Evolutionary conservation across 2,113 vertebrate genomes (phyloP).

Genomic region (Odocoileus virginianus): DNA sequence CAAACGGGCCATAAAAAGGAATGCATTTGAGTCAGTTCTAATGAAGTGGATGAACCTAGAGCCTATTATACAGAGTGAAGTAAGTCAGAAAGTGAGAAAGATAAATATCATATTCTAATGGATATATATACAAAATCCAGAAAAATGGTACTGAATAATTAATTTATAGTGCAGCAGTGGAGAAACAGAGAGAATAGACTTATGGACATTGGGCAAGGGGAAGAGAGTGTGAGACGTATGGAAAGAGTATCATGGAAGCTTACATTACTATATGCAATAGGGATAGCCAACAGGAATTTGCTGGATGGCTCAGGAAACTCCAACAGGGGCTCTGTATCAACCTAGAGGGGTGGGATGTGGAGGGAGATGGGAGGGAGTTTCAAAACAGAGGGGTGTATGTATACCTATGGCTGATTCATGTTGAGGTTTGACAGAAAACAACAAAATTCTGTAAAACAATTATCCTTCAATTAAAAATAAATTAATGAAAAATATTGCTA

Average conservation of each 20-base stretch:
- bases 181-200: background rate
- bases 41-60: background rate
- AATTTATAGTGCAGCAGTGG: background rate
- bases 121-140: background rate
- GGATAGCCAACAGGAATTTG: background rate
- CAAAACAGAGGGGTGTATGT: background rate
- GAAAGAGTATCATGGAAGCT: background rate
- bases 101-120: background rate
- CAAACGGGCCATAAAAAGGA: background rate
- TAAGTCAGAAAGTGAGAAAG: background rate
- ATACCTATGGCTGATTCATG: background rate
- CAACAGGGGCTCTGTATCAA: background rate
- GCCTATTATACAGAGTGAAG: background rate
- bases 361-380: background rate
- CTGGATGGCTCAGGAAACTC: background rate
- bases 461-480: background rate
- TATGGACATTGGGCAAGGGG: background rate
- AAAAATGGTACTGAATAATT: background rate
- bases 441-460: background rate
- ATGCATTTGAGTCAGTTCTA: background rate
- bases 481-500: background rate
- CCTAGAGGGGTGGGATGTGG: background rate
- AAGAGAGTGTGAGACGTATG: background rate
- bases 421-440: background rate
- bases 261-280: background rate